Evolutionary conservation across 2,113 vertebrate species (phyloP).

Genomic region (Anser brachyrhynchus): DNA sequence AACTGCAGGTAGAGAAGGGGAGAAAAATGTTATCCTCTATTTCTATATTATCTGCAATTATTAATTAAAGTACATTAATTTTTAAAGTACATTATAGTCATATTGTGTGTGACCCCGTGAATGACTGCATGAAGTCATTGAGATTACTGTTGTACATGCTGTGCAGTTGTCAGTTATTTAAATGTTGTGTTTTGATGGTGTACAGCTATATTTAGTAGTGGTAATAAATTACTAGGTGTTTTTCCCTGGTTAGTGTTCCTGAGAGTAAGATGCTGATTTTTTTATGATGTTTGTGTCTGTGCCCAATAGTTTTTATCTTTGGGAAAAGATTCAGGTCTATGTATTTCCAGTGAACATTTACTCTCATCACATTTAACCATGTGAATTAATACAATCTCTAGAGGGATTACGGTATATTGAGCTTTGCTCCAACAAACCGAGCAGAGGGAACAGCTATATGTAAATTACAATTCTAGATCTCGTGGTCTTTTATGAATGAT

Average conservation of each 20-base stretch:
- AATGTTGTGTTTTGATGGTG: neutral
- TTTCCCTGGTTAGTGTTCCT: neutral
- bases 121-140: neutral
- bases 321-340: neutral
- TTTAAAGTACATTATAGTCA: neutral
- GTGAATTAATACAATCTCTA: slow-evolving; percentile 43
- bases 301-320: neutral
- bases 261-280: slow-evolving; percentile 7
- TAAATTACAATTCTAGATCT: slow-evolving; percentile 32
- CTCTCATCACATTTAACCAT: slow-evolving; percentile 35
- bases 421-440: slow-evolving; percentile 10
- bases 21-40: neutral
- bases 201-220: neutral
- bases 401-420: slow-evolving; percentile 43
- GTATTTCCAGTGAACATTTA: neutral
- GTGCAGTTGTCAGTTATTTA: neutral
- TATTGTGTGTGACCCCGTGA: neutral
- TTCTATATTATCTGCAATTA: neutral
- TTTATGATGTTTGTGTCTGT: neutral
- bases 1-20: neutral
- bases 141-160: neutral
- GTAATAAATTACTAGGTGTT: neutral
- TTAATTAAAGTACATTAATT: neutral
- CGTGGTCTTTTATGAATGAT: neutral
- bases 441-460: slow-evolving; percentile 34